Conservation (phyloP, 2,888 invertebrate genomes). For the Macroteleia sp. region DNA sequence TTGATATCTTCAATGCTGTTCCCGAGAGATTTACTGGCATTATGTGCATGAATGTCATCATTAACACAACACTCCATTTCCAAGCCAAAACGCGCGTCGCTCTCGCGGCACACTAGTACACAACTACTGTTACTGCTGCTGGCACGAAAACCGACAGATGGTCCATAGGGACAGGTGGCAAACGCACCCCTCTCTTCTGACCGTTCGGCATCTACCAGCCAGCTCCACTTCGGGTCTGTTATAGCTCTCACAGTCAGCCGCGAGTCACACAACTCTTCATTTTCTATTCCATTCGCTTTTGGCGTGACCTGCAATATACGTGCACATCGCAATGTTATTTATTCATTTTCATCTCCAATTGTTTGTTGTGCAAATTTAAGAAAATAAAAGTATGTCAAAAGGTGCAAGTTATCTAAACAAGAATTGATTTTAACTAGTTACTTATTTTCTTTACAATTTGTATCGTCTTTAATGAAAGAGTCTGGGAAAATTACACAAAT, state of each 20-base stretch:
- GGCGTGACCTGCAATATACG: conserved; percentile 13
- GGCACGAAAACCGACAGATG: conserved; percentile 63
- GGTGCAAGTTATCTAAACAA: too few species aligned
- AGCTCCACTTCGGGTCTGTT: conserved; percentile 85
- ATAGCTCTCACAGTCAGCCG: conserved; percentile 88
- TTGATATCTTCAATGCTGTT: conserved; percentile 81
- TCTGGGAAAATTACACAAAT: too few species aligned
- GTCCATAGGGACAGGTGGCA: conserved; percentile 69
- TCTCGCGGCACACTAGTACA: conserved; percentile 52
- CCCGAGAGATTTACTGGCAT: conserved; percentile 54
- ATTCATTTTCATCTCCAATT: too few species aligned
- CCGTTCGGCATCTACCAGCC: conserved; percentile 46
- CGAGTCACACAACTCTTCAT: conserved; percentile 71
- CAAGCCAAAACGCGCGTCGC: conserved; percentile 17
- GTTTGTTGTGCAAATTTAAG: too few species aligned
- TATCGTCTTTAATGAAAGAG: too few species aligned
- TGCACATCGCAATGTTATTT: too few species aligned
- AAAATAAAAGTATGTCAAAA: too few species aligned
- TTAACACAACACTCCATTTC: conserved; percentile 35
- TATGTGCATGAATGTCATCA: conserved; percentile 19
- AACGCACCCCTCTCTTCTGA: conserved; percentile 61
- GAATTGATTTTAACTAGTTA: too few species aligned
- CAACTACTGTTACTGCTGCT: conserved; percentile 43
- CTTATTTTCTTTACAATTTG: too few species aligned
- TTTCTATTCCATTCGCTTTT: conserved; percentile 27